Evolutionary conservation across 2,113 vertebrate species (phyloP).

Genomic region (Coracopsis vasa): DNA sequence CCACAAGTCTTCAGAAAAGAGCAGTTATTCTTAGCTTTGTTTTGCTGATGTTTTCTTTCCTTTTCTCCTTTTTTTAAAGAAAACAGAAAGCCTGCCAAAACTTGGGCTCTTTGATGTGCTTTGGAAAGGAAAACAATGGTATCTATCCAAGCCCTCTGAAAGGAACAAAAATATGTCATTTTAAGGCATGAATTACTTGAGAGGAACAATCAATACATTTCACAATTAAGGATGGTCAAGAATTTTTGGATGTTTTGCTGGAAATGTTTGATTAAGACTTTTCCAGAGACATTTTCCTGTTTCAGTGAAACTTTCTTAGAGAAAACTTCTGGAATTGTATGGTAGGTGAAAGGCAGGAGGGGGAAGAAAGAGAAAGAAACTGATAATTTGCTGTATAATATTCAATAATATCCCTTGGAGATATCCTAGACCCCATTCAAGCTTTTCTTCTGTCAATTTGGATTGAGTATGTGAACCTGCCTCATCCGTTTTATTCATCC

Average conservation of each 20-base stretch:
- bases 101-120: slow-evolving; percentile 60
- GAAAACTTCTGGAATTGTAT: not conserved
- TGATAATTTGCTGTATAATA: not conserved
- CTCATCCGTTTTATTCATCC: not conserved
- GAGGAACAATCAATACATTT: slow-evolving; percentile 14
- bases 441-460: not conserved
- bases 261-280: not conserved
- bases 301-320: not conserved
- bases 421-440: not conserved
- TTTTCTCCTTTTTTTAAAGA: not conserved
- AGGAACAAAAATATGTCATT: slow-evolving; percentile 49
- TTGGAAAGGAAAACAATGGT: slow-evolving; percentile 67
- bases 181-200: slow-evolving; percentile 30
- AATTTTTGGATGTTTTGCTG: not conserved
- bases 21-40: slow-evolving; percentile 61
- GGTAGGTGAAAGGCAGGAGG: not conserved
- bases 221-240: not conserved
- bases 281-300: not conserved
- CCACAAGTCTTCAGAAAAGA: slow-evolving; percentile 48
- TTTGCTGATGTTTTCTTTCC: slow-evolving; percentile 56
- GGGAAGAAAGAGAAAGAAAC: not conserved
- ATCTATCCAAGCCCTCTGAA: slow-evolving; percentile 49
- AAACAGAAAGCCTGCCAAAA: slow-evolving; percentile 61
- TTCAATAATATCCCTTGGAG: not conserved
- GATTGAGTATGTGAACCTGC: not conserved